Conservation (phyloP, 1,140 invertebrate genomes). For the Hirudo medicinalis region DNA sequence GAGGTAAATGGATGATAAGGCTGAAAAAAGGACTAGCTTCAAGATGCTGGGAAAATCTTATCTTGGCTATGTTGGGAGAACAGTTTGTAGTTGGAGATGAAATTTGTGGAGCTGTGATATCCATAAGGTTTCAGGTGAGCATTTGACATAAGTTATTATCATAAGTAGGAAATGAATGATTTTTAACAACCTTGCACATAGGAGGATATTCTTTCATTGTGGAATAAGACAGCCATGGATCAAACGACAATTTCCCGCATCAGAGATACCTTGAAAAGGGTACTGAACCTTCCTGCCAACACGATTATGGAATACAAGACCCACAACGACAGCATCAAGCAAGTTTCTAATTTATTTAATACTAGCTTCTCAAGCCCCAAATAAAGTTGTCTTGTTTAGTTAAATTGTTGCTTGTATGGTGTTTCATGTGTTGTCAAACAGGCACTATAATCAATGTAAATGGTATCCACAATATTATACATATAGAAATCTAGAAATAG, state of each 20-base stretch:
- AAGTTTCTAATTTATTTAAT: slow-evolving; percentile 22
- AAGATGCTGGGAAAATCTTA: slow-evolving; percentile 93
- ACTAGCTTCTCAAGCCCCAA: not conserved
- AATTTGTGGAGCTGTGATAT: slow-evolving; percentile 93
- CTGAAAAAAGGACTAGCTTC: slow-evolving; percentile 85
- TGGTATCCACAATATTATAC: too few relatives aligned
- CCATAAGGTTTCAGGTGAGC: slow-evolving; percentile 71
- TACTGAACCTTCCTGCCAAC: slow-evolving; percentile 81
- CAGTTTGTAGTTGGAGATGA: slow-evolving; percentile 98
- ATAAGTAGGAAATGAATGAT: not conserved
- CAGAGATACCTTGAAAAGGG: slow-evolving; percentile 78
- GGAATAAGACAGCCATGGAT: slow-evolving; percentile 88
- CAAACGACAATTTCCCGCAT: slow-evolving; percentile 71
- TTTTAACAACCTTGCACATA: slow-evolving; percentile 37
- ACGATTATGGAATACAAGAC: slow-evolving; percentile 92
- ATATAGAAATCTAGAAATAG: too few relatives aligned
- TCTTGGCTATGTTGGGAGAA: slow-evolving; percentile 81
- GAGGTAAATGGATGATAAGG: slow-evolving; percentile 91
- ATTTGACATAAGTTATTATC: not conserved
- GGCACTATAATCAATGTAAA: too few relatives aligned
- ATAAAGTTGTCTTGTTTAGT: not conserved
- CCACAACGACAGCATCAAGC: slow-evolving; percentile 67
- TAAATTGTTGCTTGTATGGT: not conserved
- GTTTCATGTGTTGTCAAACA: slow-evolving; percentile 4
- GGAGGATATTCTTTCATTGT: slow-evolving; percentile 94